Evolutionary conservation across 1,140 invertebrate genomes (phyloP).

Genomic region (Cecropterus lyciades): DNA sequence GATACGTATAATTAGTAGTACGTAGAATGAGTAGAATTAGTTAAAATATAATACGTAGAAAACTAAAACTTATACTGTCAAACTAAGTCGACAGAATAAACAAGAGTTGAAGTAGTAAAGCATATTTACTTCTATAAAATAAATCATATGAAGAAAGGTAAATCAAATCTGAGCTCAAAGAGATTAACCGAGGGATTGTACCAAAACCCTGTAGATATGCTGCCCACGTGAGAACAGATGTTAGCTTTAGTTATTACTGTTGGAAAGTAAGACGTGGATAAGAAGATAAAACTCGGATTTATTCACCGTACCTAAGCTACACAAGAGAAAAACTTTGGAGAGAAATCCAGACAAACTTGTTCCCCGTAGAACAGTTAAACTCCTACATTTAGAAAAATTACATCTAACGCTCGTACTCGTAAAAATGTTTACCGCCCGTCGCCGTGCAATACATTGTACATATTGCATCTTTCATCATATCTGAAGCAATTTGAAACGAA

Average conservation of each 20-base stretch:
- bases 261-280: slow-evolving; percentile 13
- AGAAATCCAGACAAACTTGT: slow-evolving; percentile 17
- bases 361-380: slow-evolving; percentile 17
- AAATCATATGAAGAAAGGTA: neutral
- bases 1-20: too few relatives aligned
- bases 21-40: too few relatives aligned
- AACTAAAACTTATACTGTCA: too few relatives aligned
- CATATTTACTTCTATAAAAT: neutral
- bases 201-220: neutral
- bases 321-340: slow-evolving; percentile 17
- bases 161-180: neutral
- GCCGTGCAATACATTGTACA: neutral
- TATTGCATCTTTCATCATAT: slow-evolving; percentile 1
- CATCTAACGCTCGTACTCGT: slow-evolving; percentile 5
- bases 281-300: slow-evolving; percentile 33
- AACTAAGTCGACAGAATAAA: too few relatives aligned
- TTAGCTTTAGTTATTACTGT: slow-evolving; percentile 21
- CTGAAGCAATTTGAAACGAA: neutral
- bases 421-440: slow-evolving; percentile 4
- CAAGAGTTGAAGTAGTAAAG: too few relatives aligned
- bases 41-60: too few relatives aligned
- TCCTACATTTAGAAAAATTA: slow-evolving; percentile 23
- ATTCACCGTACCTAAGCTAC: slow-evolving; percentile 12
- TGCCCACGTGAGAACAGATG: slow-evolving; percentile 8
- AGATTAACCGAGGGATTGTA: neutral